Evolutionary conservation across 2,113 vertebrate genomes (phyloP).

Genomic region (Procavia capensis): DNA sequence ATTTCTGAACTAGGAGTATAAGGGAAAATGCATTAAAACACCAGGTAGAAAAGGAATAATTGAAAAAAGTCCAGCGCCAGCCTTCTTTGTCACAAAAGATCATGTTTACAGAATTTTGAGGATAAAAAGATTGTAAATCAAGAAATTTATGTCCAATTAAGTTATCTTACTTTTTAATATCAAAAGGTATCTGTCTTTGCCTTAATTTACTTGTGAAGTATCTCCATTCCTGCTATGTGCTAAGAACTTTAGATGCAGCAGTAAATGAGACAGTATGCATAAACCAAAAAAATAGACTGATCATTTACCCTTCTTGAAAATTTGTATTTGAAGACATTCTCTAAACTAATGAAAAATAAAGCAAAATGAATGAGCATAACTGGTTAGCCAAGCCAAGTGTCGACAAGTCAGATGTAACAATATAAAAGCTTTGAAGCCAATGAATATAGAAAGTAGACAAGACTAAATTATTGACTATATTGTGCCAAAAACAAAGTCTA

Average conservation of each 20-base stretch:
- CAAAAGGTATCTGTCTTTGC: background rate
- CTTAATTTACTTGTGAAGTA: background rate
- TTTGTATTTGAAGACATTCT: background rate
- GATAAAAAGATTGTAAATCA: background rate
- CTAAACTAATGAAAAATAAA: background rate
- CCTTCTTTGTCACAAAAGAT: background rate
- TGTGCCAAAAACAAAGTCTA: no score
- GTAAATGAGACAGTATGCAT: background rate
- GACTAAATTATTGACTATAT: background rate
- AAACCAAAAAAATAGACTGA: background rate
- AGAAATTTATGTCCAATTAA: background rate
- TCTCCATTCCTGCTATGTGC: background rate
- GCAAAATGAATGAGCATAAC: background rate
- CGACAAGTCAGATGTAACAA: background rate
- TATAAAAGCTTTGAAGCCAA: conserved; percentile 7
- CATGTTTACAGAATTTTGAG: conserved; percentile 5
- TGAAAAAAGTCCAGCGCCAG: background rate
- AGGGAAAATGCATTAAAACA: background rate
- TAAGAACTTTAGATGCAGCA: background rate
- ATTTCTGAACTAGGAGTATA: conserved; percentile 28
- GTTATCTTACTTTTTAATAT: background rate
- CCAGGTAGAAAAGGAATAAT: background rate
- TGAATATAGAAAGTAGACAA: background rate
- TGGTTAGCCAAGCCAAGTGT: no score
- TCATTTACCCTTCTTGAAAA: background rate